phyloP scores from a whole-genome alignment of 2,888 invertebrate species.

The Choristoneura rosaceana region DNA sequence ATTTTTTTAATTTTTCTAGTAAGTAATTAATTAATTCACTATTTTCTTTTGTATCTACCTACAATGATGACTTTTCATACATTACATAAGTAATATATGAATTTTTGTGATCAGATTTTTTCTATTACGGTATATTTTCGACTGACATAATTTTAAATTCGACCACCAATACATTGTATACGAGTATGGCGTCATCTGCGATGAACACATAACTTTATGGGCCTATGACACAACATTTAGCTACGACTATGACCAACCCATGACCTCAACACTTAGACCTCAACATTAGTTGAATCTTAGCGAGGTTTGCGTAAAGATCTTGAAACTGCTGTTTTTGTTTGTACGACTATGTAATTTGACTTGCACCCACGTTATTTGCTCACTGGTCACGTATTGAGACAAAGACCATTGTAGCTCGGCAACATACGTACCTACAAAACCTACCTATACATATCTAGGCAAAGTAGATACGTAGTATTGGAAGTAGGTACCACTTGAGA shows the following conservation, averaged over 20 bases:
- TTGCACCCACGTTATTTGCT: constrained; percentile 30
- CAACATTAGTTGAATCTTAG: constrained; percentile 17
- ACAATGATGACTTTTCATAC: no score
- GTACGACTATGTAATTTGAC: constrained; percentile 29
- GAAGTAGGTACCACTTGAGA: no score
- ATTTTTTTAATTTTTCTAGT: no score
- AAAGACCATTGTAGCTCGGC: constrained; percentile 12
- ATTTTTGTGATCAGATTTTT: no score
- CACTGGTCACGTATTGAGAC: constrained; percentile 27
- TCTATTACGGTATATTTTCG: no score
- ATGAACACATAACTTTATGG: constrained; percentile 29
- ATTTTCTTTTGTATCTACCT: no score
- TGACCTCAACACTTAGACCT: constrained; percentile 27
- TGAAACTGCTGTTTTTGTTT: constrained; percentile 7
- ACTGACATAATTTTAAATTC: no score
- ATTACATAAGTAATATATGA: no score
- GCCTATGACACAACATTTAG: constrained; percentile 26
- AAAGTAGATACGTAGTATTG: no score
- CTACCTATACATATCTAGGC: no score
- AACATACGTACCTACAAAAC: not conserved
- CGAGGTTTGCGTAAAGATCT: constrained; percentile 24
- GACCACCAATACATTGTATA: no score
- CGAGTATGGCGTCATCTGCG: not conserved
- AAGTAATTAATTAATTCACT: no score
- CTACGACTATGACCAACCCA: constrained; percentile 8